A percentile compares a stretch with the other conserved stretches of the same genome.
These are phyloP conservation scores for Bergia sp. DNA, from an alignment of 92 coral and sea anemone genomes.

Conservation along the genomic window DNA sequence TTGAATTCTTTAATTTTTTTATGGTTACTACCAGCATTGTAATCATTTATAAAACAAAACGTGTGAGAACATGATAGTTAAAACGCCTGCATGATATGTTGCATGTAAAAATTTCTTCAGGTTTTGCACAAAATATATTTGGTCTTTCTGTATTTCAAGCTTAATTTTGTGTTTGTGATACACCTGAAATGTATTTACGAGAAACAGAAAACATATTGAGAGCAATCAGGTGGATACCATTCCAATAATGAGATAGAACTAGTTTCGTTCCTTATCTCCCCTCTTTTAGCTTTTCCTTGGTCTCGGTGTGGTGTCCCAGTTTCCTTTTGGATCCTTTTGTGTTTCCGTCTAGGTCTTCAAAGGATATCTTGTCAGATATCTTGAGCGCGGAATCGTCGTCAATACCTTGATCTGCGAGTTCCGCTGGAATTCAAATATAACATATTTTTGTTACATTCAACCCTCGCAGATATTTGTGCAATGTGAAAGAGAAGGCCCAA, in stretches of 20 bases:
- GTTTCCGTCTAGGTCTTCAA: constrained; percentile 20
- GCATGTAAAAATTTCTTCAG: background rate
- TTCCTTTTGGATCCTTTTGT: constrained; percentile 31
- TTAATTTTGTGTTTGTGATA: background rate
- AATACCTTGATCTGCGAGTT: constrained; percentile 86
- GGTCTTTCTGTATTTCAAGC: background rate
- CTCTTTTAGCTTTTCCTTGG: background rate
- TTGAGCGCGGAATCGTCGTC: constrained; percentile 80
- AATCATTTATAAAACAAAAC: background rate
- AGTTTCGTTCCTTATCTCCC: background rate
- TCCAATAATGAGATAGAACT: background rate
- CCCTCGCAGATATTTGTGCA: background rate
- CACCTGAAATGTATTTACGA: no score
- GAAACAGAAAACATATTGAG: background rate
- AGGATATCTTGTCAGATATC: constrained; percentile 81
- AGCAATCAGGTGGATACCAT: background rate
- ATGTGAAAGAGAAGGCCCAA: no score
- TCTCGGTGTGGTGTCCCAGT: background rate
- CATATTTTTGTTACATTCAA: background rate
- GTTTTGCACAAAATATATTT: background rate
- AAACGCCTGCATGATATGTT: background rate
- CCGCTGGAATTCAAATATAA: constrained; percentile 56
- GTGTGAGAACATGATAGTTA: background rate
- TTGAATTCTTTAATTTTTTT: background rate
- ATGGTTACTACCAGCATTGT: background rate